These are phyloP conservation scores for Xerus inauris DNA, from an alignment of 2,113 vertebrate genomes.

Conservation along the genomic window DNA sequence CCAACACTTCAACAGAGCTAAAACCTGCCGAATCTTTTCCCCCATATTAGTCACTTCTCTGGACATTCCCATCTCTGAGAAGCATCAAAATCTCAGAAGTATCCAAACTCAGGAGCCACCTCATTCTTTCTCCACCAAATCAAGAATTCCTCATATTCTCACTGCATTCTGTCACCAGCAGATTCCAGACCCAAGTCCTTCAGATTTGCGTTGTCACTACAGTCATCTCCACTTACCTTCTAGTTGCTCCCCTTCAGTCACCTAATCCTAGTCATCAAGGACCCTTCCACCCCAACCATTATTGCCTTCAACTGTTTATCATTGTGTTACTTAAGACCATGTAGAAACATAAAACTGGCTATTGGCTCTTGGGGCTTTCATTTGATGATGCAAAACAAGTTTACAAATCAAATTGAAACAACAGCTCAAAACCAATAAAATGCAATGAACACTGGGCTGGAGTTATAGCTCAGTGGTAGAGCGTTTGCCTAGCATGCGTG, in stretches of 20 bases:
- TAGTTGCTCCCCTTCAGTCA: not conserved
- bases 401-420: constrained; percentile 15
- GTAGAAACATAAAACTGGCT: not conserved
- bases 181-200: not conserved
- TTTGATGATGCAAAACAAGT: not conserved
- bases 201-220: not conserved
- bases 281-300: not conserved
- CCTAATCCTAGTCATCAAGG: not conserved
- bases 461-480: too few species aligned
- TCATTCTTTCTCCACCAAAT: not conserved
- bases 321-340: not conserved
- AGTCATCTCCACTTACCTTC: not conserved
- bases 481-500: too few species aligned
- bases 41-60: not conserved
- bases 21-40: not conserved
- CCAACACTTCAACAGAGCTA: not conserved
- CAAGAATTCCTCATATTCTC: not conserved
- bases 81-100: not conserved
- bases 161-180: not conserved
- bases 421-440: not conserved
- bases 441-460: not conserved
- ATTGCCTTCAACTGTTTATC: not conserved
- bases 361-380: not conserved
- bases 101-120: not conserved
- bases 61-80: not conserved